Base-by-base conservation (phyloP, 2,888 invertebrate genomes). In the Patella ulyssiponensis region DNA sequence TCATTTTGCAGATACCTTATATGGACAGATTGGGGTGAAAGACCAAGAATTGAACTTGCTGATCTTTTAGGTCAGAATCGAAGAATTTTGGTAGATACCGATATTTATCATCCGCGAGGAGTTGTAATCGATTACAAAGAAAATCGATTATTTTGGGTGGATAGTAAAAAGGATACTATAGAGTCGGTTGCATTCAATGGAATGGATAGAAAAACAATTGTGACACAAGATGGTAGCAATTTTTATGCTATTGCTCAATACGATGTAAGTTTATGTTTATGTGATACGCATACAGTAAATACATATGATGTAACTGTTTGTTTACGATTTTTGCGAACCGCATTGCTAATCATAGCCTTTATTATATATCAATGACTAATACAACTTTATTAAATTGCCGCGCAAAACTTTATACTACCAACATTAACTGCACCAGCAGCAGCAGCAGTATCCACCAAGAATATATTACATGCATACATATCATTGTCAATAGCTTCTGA, bases 81-180 rank as follows among this genome's bases (percentile, higher is more conserved):
- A 15, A 74, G 84, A 12, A 75, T 83, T 1, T 73, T 91, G 3
- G 85, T 90, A 12, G 80, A 81, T 14, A 77, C 74, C 5, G 82
- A 85, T 71, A 73, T 89, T 11, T 52, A 79, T 20, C 80, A 85
- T 69, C 88, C 89, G 54, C 78, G 85, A 15, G 97, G 97, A 2
- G 91, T 97, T 70, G 95, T 96, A 0, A 94, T 97, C n/a, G 97
- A 97, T 90, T 79, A 78, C 58, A 93, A 93, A 1, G 93, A 94
- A 56, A 94, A 94, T 75, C 94, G 95, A 74, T 92, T 97, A 3
- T 97, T 96, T 90, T 97, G 97, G 96, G 95, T 96, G 0, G 97
- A 97, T 90, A 95, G 95, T 17, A 95, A 95, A 1, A 95, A 94
- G 15, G 94, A 95, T 87, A 95, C 95, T 0, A 95, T 97, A 79